phyloP scores from a whole-genome alignment of 2,888 invertebrate species.

The Drosophila gaucha region DNA sequence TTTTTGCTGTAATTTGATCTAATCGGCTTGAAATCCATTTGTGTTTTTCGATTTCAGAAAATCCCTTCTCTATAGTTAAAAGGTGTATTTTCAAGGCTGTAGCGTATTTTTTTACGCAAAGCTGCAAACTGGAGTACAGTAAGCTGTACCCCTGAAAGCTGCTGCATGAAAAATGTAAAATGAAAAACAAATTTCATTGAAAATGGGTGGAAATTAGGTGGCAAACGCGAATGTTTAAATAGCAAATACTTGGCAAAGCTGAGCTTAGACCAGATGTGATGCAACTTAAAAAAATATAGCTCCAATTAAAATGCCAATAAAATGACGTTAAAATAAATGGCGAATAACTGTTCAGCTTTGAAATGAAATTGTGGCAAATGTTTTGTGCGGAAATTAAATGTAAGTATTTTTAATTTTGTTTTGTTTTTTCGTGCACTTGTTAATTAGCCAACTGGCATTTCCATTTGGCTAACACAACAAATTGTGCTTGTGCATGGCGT shows the following conservation, averaged over 20 bases:
- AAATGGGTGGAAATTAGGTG: not conserved
- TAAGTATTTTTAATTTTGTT: not conserved
- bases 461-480: slow-evolving; percentile 54
- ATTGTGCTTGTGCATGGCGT: slow-evolving; percentile 33
- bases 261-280: slow-evolving; percentile 1
- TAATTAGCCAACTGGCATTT: slow-evolving; percentile 58
- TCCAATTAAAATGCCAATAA: slow-evolving; percentile 7
- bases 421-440: slow-evolving; percentile 7
- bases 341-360: not conserved
- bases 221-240: not conserved
- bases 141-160: not conserved
- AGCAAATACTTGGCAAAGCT: slow-evolving; percentile 2
- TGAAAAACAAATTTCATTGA: not conserved
- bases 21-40: not conserved
- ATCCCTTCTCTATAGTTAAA: not conserved
- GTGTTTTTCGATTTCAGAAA: not conserved
- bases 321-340: not conserved
- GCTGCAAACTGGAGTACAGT: not conserved
- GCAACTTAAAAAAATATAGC: no score
- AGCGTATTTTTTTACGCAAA: not conserved
- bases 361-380: not conserved
- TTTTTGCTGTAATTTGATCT: not conserved
- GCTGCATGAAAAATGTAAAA: not conserved
- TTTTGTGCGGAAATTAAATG: slow-evolving; percentile 3
- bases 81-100: no score